Percentiles rank a stretch among this genome's conserved stretches.
Conservation (phyloP, 2,888 invertebrate species). For the Phlogophora meticulosa region DNA sequence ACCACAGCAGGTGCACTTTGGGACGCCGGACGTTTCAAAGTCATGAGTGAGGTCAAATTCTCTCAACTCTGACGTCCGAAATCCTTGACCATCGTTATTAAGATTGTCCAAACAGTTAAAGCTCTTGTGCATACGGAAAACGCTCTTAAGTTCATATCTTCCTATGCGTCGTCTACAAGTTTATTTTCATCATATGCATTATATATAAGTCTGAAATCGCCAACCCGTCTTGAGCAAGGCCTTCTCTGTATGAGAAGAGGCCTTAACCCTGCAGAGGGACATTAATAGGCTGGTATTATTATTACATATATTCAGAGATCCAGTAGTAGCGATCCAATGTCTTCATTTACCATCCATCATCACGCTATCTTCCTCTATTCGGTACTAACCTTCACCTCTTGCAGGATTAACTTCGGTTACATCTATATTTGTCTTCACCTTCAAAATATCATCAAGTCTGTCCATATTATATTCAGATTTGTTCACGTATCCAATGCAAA, state of each 20-base stretch:
- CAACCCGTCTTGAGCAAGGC: too few species aligned
- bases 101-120: too few species aligned
- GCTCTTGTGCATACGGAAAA: too few species aligned
- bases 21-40: constrained; percentile 27
- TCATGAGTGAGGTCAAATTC: constrained; percentile 16
- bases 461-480: constrained; percentile 44
- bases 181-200: too few species aligned
- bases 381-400: neutral
- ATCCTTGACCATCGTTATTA: neutral
- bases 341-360: too few species aligned
- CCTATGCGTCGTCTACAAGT: too few species aligned
- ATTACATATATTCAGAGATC: too few species aligned
- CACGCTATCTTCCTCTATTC: neutral
- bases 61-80: neutral
- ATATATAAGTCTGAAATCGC: too few species aligned
- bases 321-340: too few species aligned
- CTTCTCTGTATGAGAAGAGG: too few species aligned
- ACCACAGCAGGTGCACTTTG: constrained; percentile 37
- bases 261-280: too few species aligned
- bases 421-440: constrained; percentile 20
- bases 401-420: neutral
- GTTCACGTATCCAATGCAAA: constrained; percentile 66
- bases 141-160: neutral
- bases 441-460: constrained; percentile 26
- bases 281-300: too few species aligned